These are phyloP conservation scores for Pterobdella sp. DNA, from an alignment of 2,888 invertebrate species.

Conservation along the genomic window DNA sequence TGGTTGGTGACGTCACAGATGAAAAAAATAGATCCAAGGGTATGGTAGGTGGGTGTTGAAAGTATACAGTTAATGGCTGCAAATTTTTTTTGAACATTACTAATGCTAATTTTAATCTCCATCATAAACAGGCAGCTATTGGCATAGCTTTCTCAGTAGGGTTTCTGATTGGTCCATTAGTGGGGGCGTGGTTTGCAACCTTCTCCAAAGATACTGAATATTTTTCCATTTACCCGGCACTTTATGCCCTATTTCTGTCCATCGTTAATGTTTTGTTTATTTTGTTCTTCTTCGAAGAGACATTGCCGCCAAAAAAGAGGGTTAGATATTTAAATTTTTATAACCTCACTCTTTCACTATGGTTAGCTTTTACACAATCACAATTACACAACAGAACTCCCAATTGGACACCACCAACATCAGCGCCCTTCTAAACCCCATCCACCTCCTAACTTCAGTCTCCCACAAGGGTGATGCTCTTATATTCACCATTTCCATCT, in stretches of 20 bases:
- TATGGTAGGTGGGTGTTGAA: slow-evolving; percentile 66
- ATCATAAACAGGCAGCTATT: slow-evolving; percentile 68
- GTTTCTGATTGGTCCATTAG: slow-evolving; percentile 89
- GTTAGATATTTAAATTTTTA: slow-evolving; percentile 40
- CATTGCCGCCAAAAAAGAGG: slow-evolving; percentile 63
- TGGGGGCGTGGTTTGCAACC: slow-evolving; percentile 63
- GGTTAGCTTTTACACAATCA: neutral
- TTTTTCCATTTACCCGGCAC: slow-evolving; percentile 75
- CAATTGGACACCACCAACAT: neutral
- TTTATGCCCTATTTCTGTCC: slow-evolving; percentile 58
- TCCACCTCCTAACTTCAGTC: neutral
- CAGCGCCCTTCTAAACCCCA: neutral
- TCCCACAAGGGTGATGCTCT: neutral
- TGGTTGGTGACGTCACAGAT: slow-evolving; percentile 82
- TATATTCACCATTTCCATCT: neutral
- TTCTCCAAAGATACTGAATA: slow-evolving; percentile 54
- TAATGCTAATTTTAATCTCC: neutral
- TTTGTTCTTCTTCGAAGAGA: slow-evolving; percentile 68
- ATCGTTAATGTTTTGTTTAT: slow-evolving; percentile 71
- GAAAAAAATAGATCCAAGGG: slow-evolving; percentile 77
- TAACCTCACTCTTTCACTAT: neutral
- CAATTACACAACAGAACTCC: neutral
- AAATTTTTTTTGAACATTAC: neutral
- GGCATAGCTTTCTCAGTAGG: slow-evolving; percentile 94
- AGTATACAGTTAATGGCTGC: too few species aligned